phyloP scores from a whole-genome alignment of 1,140 invertebrate genomes.

The Drosophila sechellia region DNA sequence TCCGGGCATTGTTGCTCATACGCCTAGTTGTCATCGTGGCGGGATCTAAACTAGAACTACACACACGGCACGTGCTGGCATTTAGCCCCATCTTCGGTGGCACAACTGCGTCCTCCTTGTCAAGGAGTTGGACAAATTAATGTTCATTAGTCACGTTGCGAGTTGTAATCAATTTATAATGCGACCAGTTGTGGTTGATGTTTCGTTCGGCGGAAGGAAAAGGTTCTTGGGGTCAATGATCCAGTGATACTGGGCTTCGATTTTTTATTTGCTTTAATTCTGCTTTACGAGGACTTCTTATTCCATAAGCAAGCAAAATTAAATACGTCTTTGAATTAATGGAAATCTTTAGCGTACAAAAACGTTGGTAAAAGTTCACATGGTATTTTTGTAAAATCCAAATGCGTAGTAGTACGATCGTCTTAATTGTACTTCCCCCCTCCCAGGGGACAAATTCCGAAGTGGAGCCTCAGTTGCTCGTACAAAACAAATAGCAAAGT shows the following conservation, averaged over 20 bases:
- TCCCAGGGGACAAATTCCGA: conserved; percentile 28
- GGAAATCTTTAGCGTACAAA: neutral
- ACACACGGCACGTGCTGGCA: conserved; percentile 58
- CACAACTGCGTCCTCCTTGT: conserved; percentile 49
- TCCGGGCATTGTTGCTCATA: conserved; percentile 49
- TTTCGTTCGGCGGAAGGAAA: conserved; percentile 18
- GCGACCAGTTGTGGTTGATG: conserved; percentile 73
- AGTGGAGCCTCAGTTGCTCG: conserved; percentile 47
- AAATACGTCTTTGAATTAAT: too few relatives aligned
- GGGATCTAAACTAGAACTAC: conserved; percentile 45
- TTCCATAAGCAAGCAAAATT: too few relatives aligned
- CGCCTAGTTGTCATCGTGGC: conserved; percentile 51
- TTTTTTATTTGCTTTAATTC: neutral
- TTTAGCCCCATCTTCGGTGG: conserved; percentile 57
- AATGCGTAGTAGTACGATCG: too few relatives aligned
- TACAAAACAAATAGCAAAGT: conserved; percentile 49
- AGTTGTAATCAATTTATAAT: conserved; percentile 76
- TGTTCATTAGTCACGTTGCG: conserved; percentile 77
- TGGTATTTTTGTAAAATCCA: neutral
- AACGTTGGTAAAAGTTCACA: neutral
- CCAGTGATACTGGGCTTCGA: neutral
- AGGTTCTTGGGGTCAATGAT: conserved; percentile 21
- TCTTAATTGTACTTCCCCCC: neutral
- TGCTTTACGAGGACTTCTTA: too few relatives aligned
- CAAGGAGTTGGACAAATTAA: conserved; percentile 74